Evolutionary conservation across 2,113 vertebrate species (phyloP).

Genomic region (Paratilapia polleni): DNA sequence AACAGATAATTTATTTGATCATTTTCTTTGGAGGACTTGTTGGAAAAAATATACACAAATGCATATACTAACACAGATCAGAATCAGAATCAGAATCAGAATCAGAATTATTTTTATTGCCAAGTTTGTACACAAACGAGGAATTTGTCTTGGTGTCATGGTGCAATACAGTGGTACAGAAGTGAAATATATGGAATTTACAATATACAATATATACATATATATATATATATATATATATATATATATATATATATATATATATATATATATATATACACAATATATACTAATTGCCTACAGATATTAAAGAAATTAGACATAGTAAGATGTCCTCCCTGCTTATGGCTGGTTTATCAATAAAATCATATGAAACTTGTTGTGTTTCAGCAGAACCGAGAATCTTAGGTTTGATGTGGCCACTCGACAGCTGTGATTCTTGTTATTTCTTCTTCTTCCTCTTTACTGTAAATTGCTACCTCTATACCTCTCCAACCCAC

Average conservation of each 20-base stretch:
- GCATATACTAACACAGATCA: not conserved
- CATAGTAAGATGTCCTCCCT: not conserved
- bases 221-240: no score
- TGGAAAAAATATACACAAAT: not conserved
- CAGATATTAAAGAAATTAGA: no score
- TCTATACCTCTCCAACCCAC: not conserved
- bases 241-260: no score
- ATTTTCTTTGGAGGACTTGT: not conserved
- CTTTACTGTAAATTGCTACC: not conserved
- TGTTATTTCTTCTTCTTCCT: conserved; percentile 9
- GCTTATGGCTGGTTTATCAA: not conserved
- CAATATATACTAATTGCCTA: no score
- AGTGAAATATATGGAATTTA: no score
- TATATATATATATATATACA: no score
- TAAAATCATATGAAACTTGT: not conserved
- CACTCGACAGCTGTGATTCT: conserved; percentile 19
- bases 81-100: no score
- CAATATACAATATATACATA: no score
- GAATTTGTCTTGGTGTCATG: no score
- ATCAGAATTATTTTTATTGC: no score
- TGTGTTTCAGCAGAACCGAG: not conserved
- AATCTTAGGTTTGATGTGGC: conserved; percentile 16
- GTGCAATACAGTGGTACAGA: no score
- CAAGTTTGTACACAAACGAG: no score
- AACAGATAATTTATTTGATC: not conserved